Percentiles rank a stretch among this genome's conserved stretches.
Conservation (phyloP, 2,888 invertebrate species). For the Acheta domesticus region DNA sequence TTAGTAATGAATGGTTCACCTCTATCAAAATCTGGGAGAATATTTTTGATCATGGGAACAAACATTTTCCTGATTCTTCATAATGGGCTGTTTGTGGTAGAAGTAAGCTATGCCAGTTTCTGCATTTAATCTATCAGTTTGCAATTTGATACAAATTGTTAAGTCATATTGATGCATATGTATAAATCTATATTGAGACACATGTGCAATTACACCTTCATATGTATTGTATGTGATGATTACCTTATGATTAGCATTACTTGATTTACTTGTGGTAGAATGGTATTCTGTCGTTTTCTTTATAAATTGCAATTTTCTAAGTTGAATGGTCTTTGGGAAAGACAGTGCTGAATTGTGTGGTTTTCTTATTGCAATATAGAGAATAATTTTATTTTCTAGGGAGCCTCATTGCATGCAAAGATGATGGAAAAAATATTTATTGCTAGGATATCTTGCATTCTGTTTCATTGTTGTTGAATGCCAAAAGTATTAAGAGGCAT, state of each 20-base stretch:
- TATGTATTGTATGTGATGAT: no score
- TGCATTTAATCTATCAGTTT: background rate
- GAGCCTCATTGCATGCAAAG: background rate
- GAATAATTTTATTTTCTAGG: background rate
- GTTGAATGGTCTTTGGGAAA: background rate
- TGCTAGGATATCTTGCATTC: background rate
- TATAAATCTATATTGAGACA: no score
- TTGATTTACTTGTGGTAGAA: background rate
- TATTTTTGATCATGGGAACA: background rate
- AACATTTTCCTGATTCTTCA: background rate
- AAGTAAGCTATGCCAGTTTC: constrained; percentile 5
- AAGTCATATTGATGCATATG: no score
- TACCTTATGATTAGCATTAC: no score
- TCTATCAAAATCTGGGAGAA: background rate
- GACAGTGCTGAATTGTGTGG: background rate
- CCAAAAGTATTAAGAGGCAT: background rate
- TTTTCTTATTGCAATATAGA: background rate
- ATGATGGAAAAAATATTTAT: background rate
- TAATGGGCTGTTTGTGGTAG: background rate
- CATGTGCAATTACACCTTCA: no score
- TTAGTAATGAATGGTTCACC: background rate
- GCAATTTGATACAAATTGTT: background rate
- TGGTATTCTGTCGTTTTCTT: background rate
- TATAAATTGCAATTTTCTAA: background rate
- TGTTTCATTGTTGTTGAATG: background rate